Evolutionary conservation across 2,113 vertebrate species (phyloP).

Genomic region (Amia ocellicauda): DNA sequence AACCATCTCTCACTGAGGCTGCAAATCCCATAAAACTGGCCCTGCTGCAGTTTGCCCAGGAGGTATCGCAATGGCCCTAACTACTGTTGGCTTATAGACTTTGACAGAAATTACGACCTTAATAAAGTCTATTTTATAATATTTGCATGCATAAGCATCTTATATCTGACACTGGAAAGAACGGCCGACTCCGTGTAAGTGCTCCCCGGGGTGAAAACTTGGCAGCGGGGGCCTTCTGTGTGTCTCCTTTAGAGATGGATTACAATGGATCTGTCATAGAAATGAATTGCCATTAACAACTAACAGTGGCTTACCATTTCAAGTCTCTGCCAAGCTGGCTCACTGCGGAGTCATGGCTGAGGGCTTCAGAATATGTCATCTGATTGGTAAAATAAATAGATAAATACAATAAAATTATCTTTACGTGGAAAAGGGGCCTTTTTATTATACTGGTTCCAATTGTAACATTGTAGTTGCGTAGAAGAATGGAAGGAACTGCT

Average conservation of each 20-base stretch:
- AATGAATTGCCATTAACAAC: slow-evolving; percentile 22
- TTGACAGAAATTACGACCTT: slow-evolving; percentile 61
- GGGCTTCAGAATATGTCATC: no score
- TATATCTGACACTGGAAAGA: slow-evolving; percentile 49
- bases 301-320: slow-evolving; percentile 16
- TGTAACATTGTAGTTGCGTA: no score
- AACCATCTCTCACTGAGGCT: slow-evolving; percentile 38
- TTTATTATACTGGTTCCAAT: no score
- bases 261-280: slow-evolving; percentile 35
- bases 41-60: slow-evolving; percentile 41
- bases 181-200: slow-evolving; percentile 52
- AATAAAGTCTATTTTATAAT: slow-evolving; percentile 62
- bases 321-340: slow-evolving; percentile 23
- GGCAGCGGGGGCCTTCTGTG: slow-evolving; percentile 41
- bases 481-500: no score
- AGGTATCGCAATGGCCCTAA: slow-evolving; percentile 54
- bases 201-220: slow-evolving; percentile 42
- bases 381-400: no score
- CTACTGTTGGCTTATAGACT: slow-evolving; percentile 55
- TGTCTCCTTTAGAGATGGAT: slow-evolving; percentile 28
- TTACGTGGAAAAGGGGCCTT: no score
- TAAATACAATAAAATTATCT: no score
- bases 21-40: slow-evolving; percentile 36
- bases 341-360: slow-evolving; percentile 14
- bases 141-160: slow-evolving; percentile 63